phyloP scores from a whole-genome alignment of 2,888 invertebrate species.

The Prosopocoilus inquinatus region DNA sequence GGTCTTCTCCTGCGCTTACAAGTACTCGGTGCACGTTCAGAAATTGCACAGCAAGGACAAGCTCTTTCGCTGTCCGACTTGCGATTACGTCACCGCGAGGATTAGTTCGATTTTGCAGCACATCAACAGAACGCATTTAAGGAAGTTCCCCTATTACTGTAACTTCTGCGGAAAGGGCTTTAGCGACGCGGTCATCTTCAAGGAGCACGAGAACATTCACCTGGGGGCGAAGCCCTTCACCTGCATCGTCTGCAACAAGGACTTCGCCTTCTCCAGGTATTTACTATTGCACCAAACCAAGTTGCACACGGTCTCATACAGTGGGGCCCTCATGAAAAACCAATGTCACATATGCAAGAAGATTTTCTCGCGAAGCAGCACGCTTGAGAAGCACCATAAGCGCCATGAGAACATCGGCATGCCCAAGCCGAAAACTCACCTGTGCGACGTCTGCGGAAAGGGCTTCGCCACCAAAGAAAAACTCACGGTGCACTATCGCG shows the following conservation, averaged over 20 bases:
- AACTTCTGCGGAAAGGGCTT: conserved; percentile 57
- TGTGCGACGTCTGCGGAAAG: conserved; percentile 45
- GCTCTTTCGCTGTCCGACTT: conserved; percentile 41
- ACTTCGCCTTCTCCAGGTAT: conserved; percentile 52
- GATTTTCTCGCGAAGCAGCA: conserved; percentile 37
- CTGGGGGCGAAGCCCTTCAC: conserved; percentile 53
- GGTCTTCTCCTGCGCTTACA: conserved; percentile 42
- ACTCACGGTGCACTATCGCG: conserved; percentile 38
- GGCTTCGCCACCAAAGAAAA: conserved; percentile 42
- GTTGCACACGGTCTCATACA: conserved; percentile 43
- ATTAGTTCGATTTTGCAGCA: conserved; percentile 40
- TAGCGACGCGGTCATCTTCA: conserved; percentile 54
- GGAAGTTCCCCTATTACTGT: conserved; percentile 53
- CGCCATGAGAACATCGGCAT: conserved; percentile 15
- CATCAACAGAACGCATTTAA: conserved; percentile 41
- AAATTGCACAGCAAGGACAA: conserved; percentile 34
- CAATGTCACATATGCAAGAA: conserved; percentile 42
- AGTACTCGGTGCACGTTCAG: conserved; percentile 41
- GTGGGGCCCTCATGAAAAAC: conserved; percentile 50
- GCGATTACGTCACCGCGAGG: conserved; percentile 37
- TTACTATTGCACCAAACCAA: conserved; percentile 40
- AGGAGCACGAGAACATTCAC: conserved; percentile 58
- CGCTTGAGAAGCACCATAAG: conserved; percentile 50
- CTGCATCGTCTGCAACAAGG: conserved; percentile 55
- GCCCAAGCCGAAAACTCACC: conserved; percentile 30